These are phyloP conservation scores for Bedellia somnulentella DNA, from an alignment of 2,888 invertebrate species.

Conservation along the genomic window DNA sequence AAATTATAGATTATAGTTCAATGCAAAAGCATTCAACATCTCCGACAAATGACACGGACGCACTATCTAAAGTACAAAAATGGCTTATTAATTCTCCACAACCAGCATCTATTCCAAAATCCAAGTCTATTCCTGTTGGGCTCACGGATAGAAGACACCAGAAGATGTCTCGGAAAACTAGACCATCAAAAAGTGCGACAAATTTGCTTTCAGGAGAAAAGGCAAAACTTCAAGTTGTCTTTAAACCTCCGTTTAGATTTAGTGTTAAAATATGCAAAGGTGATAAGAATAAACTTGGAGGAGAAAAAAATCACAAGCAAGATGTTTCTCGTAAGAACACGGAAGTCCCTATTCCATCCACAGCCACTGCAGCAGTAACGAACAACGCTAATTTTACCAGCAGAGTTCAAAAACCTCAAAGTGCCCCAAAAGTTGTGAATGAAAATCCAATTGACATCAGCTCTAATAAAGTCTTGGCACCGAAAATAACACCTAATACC, in stretches of 20 bases:
- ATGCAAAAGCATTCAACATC: slow-evolving; percentile 63
- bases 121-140: slow-evolving; percentile 81
- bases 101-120: slow-evolving; percentile 69
- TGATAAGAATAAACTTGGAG: slow-evolving; percentile 66
- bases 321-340: slow-evolving; percentile 27
- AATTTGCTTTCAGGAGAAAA: slow-evolving; percentile 69
- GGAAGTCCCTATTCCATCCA: slow-evolving; percentile 18
- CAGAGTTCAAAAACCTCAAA: slow-evolving; percentile 25
- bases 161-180: slow-evolving; percentile 55
- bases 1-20: slow-evolving; percentile 79
- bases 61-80: slow-evolving; percentile 78
- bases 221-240: slow-evolving; percentile 80
- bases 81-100: slow-evolving; percentile 78
- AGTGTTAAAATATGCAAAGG: slow-evolving; percentile 77
- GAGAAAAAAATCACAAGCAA: slow-evolving; percentile 59
- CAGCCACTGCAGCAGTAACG: slow-evolving; percentile 19
- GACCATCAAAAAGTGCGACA: slow-evolving; percentile 70
- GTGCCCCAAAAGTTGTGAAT: slow-evolving; percentile 26
- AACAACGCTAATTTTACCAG: slow-evolving; percentile 25
- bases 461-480: slow-evolving; percentile 9
- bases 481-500: slow-evolving; percentile 21
- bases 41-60: slow-evolving; percentile 58
- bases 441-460: slow-evolving; percentile 13
- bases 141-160: slow-evolving; percentile 60
- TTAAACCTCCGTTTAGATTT: slow-evolving; percentile 86